Evolutionary conservation across 53 echinoderm and acorn worm genomes (phyloP), one percentile per base, ranked within the genome.

Genomic region (Mesocentrotus franciscanus): DNA sequence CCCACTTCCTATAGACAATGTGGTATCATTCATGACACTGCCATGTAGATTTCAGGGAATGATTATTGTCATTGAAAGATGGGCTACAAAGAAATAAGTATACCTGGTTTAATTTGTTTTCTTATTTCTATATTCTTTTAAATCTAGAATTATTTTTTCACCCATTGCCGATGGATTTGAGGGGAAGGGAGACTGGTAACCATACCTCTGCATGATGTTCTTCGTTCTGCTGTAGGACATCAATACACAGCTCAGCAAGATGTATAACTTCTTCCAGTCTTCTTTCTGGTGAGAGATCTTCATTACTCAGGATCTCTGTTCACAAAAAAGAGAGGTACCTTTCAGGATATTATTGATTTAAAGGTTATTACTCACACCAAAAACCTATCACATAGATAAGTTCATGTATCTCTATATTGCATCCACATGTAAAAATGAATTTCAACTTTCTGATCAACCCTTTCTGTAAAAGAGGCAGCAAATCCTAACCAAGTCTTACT

Each of bases 141-240:
- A 49, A 68, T 68, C 75, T 30, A n/a, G 4, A 76, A 33, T 33
- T 76, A 76, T 30, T 76, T 76, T 76, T 32, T 30, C 30, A 32
- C 76, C 76, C 76, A 76, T 27, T 76, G 27, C 30, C 33, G 13
- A 24, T 39, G 39, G 84, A 42, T 14, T 84, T 5, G 42, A 87
- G 56, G 16, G 42, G 22, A 56, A 18, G 56, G 62, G 75, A 92
- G 55, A 92, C 34, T 66, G 92, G 70, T 68, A 17, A 66, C 22
- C 87, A 32, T 91, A 99, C 99, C 98, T 99, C 99, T 22, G 98
- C 96, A 61, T 99, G 99, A 92, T 99, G 99, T 92, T 99, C 99
- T 75, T 99, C 99, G 79, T 99, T 99, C 96, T 99, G 99, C 94
- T 99, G 99, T 60, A 99, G 95, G 14, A 99, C 99, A 96, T 99